Evolutionary conservation across 2,888 invertebrate species (phyloP), one percentile per base, ranked within the genome.

Genomic region (Agrotis segetum): DNA sequence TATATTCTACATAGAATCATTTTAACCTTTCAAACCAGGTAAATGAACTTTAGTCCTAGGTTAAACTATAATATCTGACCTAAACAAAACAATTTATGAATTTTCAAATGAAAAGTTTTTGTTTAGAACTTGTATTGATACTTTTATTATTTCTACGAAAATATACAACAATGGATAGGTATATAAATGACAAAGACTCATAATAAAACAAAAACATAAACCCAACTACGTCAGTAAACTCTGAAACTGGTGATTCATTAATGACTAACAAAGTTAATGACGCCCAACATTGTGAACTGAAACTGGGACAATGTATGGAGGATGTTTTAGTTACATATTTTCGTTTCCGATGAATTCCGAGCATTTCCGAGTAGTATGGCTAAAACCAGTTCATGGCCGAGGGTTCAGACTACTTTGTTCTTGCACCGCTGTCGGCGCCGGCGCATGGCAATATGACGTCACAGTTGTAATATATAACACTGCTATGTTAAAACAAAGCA

Each of bases 241-340:
- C 29, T n/a, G 40, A 44, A 46, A 50, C 29, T 17, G 5, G 3
- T 78, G 78, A 78, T 59, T 79, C 79, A 78, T 56, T 56, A 17
- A 67, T 79, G 79, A 74, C 11, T 56, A 66, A 75, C 62, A 40
- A 34, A 59, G 34, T 61, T 50, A 61, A 55, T 73, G 44, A 34
- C 47, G 19, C 17, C 3, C 44, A 24, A 64, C n/a, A 34, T 44
- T 40, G 29, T 4, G n/a, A 53, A 55, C 34, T 19, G 24, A 29
- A 62, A 68, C 34, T 50, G 58, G 71, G 44, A 24, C 46, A 56
- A 24, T 40, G 11, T 34, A 21, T 21, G 29, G 2, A 52, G 29
- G 46, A 61, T 47, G 50, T 40, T 40, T 40, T 40, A 40, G 40
- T n/a, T 67, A 44, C 65, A 75, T 68, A 68, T 71, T 56, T 61